phyloP scores from a whole-genome alignment of 2,797 vertebrate species.

The Staurois parvus region DNA sequence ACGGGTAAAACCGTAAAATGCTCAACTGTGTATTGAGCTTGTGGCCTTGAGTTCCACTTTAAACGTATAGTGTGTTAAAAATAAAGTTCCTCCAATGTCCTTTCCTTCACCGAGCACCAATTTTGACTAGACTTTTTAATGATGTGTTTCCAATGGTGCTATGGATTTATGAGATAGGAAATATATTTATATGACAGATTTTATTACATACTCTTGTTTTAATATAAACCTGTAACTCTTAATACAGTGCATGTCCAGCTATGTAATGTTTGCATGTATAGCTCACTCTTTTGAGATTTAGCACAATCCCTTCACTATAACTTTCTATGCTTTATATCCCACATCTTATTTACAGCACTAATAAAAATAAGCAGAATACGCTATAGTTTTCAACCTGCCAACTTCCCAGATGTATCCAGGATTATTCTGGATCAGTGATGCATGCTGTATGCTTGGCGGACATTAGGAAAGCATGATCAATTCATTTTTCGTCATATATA shows the following conservation, averaged over 20 bases:
- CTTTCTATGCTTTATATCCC: slow-evolving; percentile 56
- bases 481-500: slow-evolving; percentile 43
- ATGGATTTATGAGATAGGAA: slow-evolving; percentile 60
- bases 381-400: slow-evolving; percentile 59
- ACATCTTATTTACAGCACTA: slow-evolving; percentile 60
- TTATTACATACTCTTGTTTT: slow-evolving; percentile 59
- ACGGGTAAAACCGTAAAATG: no score
- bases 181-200: slow-evolving; percentile 57
- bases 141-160: slow-evolving; percentile 52
- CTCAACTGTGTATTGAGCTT: no score
- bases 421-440: slow-evolving; percentile 60
- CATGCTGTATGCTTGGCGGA: slow-evolving; percentile 42
- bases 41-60: no score
- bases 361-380: slow-evolving; percentile 61
- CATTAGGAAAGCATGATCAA: slow-evolving; percentile 39
- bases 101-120: slow-evolving; percentile 38
- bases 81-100: background rate
- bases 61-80: background rate
- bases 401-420: slow-evolving; percentile 61
- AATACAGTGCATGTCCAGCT: slow-evolving; percentile 57
- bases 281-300: slow-evolving; percentile 57
- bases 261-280: slow-evolving; percentile 59
- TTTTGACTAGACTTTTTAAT: slow-evolving; percentile 44
- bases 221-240: slow-evolving; percentile 60
- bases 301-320: slow-evolving; percentile 59